Conservation (phyloP, 2,797 vertebrate species). For the Knipowitschia caucasica region DNA sequence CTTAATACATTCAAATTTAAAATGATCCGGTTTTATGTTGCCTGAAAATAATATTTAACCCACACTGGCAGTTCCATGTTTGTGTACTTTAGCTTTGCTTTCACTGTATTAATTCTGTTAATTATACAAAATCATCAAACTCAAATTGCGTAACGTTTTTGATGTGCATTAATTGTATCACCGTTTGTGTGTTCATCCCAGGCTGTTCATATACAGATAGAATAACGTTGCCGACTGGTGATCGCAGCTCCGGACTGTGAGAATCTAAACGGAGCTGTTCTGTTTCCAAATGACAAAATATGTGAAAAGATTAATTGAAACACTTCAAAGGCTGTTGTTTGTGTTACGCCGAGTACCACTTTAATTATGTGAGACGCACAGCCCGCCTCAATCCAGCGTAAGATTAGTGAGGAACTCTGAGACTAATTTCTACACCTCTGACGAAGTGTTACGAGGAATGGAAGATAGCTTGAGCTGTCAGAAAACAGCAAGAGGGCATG, state of each 20-base stretch:
- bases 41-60: too few relatives aligned
- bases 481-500: slow-evolving; percentile 18
- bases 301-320: slow-evolving; percentile 13
- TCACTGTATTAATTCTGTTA: too few relatives aligned
- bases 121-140: neutral
- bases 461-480: slow-evolving; percentile 24
- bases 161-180: neutral
- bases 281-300: slow-evolving; percentile 29
- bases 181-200: neutral
- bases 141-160: neutral
- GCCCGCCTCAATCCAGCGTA: slow-evolving; percentile 43
- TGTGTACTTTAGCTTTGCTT: too few relatives aligned
- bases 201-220: neutral
- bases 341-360: slow-evolving; percentile 33
- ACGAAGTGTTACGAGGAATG: slow-evolving; percentile 48
- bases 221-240: slow-evolving; percentile 2
- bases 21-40: too few relatives aligned
- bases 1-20: too few relatives aligned
- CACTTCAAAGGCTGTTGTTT: slow-evolving; percentile 13
- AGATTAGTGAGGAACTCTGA: slow-evolving; percentile 27
- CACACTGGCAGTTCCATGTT: too few relatives aligned
- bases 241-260: slow-evolving; percentile 6
- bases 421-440: slow-evolving; percentile 40
- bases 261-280: slow-evolving; percentile 20
- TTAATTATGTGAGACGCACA: slow-evolving; percentile 49